phyloP scores from a whole-genome alignment of 2,888 invertebrate genomes.

The Campopleginae sp. region DNA sequence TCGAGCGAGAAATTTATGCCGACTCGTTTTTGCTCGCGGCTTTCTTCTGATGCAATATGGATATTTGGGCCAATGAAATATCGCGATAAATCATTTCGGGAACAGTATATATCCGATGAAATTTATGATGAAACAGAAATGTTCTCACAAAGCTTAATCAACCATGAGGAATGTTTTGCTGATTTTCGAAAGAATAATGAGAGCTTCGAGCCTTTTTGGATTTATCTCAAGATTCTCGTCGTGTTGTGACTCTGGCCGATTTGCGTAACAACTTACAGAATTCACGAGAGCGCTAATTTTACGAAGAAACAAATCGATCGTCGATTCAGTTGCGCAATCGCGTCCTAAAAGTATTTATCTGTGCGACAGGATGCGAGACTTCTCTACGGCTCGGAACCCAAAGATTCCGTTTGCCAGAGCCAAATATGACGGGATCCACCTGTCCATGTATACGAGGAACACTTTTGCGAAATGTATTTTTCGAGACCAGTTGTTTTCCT shows the following conservation, averaged over 20 bases:
- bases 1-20: slow-evolving; percentile 6
- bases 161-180: not conserved
- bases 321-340: not conserved
- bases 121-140: not conserved
- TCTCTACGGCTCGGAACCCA: not conserved
- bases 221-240: not conserved
- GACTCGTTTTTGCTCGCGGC: not conserved
- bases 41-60: not conserved
- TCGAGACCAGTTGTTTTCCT: slow-evolving; percentile 10
- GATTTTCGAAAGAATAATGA: not conserved
- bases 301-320: not conserved
- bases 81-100: not conserved
- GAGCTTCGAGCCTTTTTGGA: not conserved
- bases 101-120: not conserved
- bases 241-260: not conserved
- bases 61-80: slow-evolving; percentile 4
- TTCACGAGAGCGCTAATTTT: not conserved
- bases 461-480: not conserved
- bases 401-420: slow-evolving; percentile 23
- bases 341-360: not conserved
- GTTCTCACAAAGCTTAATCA: not conserved
- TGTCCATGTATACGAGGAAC: not conserved
- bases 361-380: not conserved
- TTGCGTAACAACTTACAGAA: not conserved
- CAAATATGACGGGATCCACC: slow-evolving; percentile 35